These are phyloP conservation scores for Dolichomitus sp. DNA, from an alignment of 2,888 invertebrate genomes.

Conservation along the genomic window DNA sequence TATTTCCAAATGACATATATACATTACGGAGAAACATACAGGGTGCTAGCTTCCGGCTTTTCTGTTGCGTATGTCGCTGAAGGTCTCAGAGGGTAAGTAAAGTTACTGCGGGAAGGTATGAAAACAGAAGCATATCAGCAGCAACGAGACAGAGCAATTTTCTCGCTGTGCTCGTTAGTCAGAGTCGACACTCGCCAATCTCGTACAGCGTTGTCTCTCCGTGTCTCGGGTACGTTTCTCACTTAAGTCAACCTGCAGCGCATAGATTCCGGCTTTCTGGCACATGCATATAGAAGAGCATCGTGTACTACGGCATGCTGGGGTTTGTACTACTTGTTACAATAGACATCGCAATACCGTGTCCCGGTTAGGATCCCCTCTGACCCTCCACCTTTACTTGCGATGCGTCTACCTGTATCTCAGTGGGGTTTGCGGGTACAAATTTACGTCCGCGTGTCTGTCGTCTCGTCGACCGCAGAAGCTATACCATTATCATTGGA, in stretches of 20 bases:
- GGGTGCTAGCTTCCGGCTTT: background rate
- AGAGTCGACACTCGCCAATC: constrained; percentile 59
- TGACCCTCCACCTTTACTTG: background rate
- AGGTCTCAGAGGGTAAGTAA: constrained; percentile 2
- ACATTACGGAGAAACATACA: background rate
- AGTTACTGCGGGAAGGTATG: constrained; percentile 28
- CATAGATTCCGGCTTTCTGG: constrained; percentile 34
- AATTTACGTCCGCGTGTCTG: constrained; percentile 26
- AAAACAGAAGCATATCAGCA: constrained; percentile 3
- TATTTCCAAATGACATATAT: background rate
- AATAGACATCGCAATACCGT: constrained; percentile 23
- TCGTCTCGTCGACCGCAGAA: constrained; percentile 6
- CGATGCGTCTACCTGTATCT: constrained; percentile 1
- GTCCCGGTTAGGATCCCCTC: constrained; percentile 25
- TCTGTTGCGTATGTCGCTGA: background rate
- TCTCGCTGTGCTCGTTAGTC: constrained; percentile 57
- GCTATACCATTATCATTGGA: background rate
- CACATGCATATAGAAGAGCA: background rate
- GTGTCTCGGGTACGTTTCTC: constrained; percentile 48
- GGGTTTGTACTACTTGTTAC: constrained; percentile 19
- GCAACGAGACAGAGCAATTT: constrained; percentile 20
- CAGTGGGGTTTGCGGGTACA: constrained; percentile 33
- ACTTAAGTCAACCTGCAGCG: constrained; percentile 37
- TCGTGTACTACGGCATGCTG: constrained; percentile 9
- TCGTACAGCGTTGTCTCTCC: constrained; percentile 39